Conservation (phyloP, 2,797 vertebrate genomes). For the Ambastaia sidthimunki region DNA sequence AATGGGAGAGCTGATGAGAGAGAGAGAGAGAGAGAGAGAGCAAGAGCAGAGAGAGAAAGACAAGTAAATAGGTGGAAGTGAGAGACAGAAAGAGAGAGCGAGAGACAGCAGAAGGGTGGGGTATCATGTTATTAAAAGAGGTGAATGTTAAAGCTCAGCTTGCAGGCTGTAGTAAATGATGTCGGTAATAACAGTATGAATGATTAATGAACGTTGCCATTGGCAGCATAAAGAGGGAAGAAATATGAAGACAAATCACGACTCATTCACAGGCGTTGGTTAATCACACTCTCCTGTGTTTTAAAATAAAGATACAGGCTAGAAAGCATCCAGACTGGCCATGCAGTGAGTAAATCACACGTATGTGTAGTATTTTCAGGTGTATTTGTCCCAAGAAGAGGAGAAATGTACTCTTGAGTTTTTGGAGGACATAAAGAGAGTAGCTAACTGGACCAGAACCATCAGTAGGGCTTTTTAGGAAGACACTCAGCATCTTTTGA, state of each 20-base stretch:
- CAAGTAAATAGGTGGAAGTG: not conserved
- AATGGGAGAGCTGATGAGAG: slow-evolving; percentile 8
- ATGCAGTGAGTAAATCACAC: slow-evolving; percentile 15
- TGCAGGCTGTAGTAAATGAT: slow-evolving; percentile 72
- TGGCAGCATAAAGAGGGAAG: slow-evolving; percentile 64
- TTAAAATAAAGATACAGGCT: slow-evolving; percentile 45
- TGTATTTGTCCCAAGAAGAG: slow-evolving; percentile 20
- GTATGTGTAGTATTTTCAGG: not conserved
- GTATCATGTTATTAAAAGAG: slow-evolving; percentile 69
- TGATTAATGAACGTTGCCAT: slow-evolving; percentile 72
- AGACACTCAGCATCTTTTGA: slow-evolving; percentile 22
- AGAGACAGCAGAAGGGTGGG: slow-evolving; percentile 43
- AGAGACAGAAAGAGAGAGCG: not conserved
- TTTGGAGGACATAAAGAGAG: not conserved
- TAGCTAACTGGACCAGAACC: slow-evolving; percentile 18
- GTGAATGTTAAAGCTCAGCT: slow-evolving; percentile 70
- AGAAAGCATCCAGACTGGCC: slow-evolving; percentile 20
- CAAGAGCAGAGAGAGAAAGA: slow-evolving; percentile 15
- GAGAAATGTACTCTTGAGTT: slow-evolving; percentile 27
- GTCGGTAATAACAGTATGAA: slow-evolving; percentile 73
- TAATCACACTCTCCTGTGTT: slow-evolving; percentile 63
- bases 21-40: slow-evolving; percentile 5
- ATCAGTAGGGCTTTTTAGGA: slow-evolving; percentile 27
- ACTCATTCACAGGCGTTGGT: slow-evolving; percentile 59
- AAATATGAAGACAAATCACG: slow-evolving; percentile 67